A percentile compares a stretch with the other conserved stretches of the same genome.
These are phyloP conservation scores for Zosterops pallidus DNA, from an alignment of 2,113 vertebrate species.

Conservation along the genomic window DNA sequence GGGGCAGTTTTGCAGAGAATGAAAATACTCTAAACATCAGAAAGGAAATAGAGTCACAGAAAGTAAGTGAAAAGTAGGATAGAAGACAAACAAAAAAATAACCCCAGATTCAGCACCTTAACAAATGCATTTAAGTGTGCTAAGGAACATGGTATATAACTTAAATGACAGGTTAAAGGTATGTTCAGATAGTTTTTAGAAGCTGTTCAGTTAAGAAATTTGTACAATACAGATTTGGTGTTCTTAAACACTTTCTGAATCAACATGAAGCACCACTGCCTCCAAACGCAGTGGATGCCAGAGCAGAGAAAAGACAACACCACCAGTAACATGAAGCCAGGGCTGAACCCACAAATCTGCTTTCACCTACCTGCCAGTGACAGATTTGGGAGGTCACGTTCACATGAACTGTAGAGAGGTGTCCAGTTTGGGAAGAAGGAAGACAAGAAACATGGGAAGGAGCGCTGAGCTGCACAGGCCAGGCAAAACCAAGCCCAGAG, in stretches of 20 bases:
- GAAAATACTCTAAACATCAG: neutral
- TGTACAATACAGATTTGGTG: neutral
- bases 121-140: neutral
- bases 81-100: neutral
- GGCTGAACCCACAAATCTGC: neutral
- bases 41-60: neutral
- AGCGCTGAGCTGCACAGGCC: neutral
- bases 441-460: neutral
- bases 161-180: neutral
- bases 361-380: neutral
- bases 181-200: neutral
- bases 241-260: neutral
- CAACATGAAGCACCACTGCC: neutral
- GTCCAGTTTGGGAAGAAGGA: neutral
- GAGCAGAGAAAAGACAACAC: neutral
- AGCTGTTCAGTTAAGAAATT: neutral
- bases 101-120: neutral
- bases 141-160: neutral
- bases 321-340: neutral
- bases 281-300: accelerated
- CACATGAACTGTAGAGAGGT: neutral
- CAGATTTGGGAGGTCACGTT: neutral
- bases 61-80: neutral
- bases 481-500: neutral
- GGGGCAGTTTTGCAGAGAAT: neutral